Base-by-base conservation (phyloP, 2,797 vertebrate species). In the Aeoliscus strigatus region DNA sequence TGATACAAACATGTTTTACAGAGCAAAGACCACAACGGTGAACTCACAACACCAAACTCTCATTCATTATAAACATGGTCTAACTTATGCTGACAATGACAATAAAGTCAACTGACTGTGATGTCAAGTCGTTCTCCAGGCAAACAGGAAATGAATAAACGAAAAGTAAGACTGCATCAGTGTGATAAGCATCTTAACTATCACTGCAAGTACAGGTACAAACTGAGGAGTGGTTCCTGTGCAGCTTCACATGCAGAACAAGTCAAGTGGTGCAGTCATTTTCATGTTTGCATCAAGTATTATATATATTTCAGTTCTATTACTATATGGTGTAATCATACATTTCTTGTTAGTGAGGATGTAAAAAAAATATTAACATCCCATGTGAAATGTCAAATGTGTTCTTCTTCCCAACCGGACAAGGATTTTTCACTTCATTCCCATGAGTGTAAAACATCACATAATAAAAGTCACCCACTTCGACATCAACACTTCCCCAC, bases 141-240 rank as follows among this genome's bases (percentile, higher is more conserved):
- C 45, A 5, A 41, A 57, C 72, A 76, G 72, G 70, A 80, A 73
- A 69, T 51, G n/a, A 49, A 55, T 21, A 27, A 54, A 33, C 45
- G 41, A 48, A 48, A 26, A 51, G 43, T 39, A 29, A 57, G 51
- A 70, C 45, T 14, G 27, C 21, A 51, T 66, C 60, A 25, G 11
- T 2, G 29, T 21, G 2, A 21, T 24, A 21, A 49, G 31, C 21
- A 43, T 36, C 38, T 27, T 45, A 51, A 14, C n/a, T 6, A 10
- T 31, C 9, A 13, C n/a, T n/a, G 27, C 4, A 11, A 27, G 14
- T 11, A 15, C 3, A 32, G 10, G 26, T 35, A 25, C 10, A 52
- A 54, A 27, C 49, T 23, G 10, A 1, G 8, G 0, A 34, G 33
- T 16, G 30, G 49, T 39, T 49, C 14, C n/a, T 8, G 13, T 21